Evolutionary conservation across 53 echinoderm and acorn worm genomes (phyloP), one percentile per base, ranked within the genome.

Genomic region (Apostichopus leukothele): DNA sequence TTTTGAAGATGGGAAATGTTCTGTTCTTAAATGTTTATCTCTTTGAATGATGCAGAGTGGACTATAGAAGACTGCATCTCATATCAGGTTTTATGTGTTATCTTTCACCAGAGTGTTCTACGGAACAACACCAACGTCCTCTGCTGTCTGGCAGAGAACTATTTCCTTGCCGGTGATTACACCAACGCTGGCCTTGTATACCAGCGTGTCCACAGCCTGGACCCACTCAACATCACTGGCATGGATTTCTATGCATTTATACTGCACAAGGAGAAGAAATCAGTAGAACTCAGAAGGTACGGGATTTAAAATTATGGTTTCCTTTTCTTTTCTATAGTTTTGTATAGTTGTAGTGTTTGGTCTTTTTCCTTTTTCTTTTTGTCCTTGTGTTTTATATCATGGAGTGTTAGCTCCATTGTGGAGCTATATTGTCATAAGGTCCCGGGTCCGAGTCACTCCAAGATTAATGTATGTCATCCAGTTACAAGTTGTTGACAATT

Each of bases 181-280:
- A 83, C 89, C 63, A 99, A 94, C 71, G 96, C 99, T 73, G 86
- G 91, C 27, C 77, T 90, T 1, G 91, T 96, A 51, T 99, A 93
- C 84, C 91, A 93, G 88, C 86, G 96, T 91, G 90, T 99, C 1
- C 99, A 99, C 63, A 85, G 88, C 8, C 76, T 99, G 71, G 99
- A 99, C 51, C 89, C 94, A 1, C 84, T 92, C 19, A 93, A 91
- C 60, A 88, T 94, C 50, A 89, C 89, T 59, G 99, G 99, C 52
- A 99, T 99, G 99, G 99, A 99, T 88, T 92, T 99, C 73, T 99
- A 94, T 81, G 96, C 99, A 18, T 96, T 93, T 87, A 84, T 99
- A 11, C 92, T 99, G 9, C 86, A 94, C 73, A 93, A 92, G 78
- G 91, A 96, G 73, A 99, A 96, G 86, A 93, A 91, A 81, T 73